These are phyloP conservation scores for Mesaphorura yosii DNA, from an alignment of 1,140 invertebrate genomes.

Conservation along the genomic window DNA sequence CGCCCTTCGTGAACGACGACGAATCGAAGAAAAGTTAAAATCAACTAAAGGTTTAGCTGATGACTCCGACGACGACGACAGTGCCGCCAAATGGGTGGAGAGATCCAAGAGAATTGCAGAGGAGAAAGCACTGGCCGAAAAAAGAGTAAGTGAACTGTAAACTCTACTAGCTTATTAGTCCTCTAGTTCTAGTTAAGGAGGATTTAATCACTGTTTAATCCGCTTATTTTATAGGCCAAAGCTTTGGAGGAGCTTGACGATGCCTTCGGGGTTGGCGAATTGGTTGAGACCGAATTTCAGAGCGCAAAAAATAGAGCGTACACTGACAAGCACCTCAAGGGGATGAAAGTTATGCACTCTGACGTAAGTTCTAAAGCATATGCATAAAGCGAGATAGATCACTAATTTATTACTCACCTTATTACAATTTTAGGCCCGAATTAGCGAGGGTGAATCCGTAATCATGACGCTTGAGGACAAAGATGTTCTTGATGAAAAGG, in stretches of 20 bases:
- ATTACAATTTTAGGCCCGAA: slow-evolving; percentile 42
- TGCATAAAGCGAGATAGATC: too few relatives aligned
- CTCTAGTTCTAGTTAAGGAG: background rate
- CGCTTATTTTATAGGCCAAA: slow-evolving; percentile 54
- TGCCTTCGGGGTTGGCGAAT: slow-evolving; percentile 77
- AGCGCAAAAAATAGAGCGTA: slow-evolving; percentile 53
- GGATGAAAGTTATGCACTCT: slow-evolving; percentile 78
- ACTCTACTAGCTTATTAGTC: too few relatives aligned
- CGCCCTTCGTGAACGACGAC: slow-evolving; percentile 63
- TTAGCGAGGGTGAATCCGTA: slow-evolving; percentile 71
- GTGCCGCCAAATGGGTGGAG: slow-evolving; percentile 64
- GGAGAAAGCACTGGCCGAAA: slow-evolving; percentile 74
- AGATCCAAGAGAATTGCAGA: slow-evolving; percentile 62
- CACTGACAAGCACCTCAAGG: slow-evolving; percentile 56
- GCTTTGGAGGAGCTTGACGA: slow-evolving; percentile 87
- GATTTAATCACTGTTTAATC: background rate
- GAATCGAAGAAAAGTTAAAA: slow-evolving; percentile 58
- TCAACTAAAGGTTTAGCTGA: slow-evolving; percentile 59
- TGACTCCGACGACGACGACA: slow-evolving; percentile 56
- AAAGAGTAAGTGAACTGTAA: slow-evolving; percentile 49
- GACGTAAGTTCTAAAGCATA: slow-evolving; percentile 48
- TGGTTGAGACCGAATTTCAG: slow-evolving; percentile 65
- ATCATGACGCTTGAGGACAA: slow-evolving; percentile 91
- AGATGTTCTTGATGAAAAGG: slow-evolving; percentile 72
- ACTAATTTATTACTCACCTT: slow-evolving; percentile 11